phyloP scores from a whole-genome alignment of 1,140 invertebrate species.

The Chironomus tepperi region DNA sequence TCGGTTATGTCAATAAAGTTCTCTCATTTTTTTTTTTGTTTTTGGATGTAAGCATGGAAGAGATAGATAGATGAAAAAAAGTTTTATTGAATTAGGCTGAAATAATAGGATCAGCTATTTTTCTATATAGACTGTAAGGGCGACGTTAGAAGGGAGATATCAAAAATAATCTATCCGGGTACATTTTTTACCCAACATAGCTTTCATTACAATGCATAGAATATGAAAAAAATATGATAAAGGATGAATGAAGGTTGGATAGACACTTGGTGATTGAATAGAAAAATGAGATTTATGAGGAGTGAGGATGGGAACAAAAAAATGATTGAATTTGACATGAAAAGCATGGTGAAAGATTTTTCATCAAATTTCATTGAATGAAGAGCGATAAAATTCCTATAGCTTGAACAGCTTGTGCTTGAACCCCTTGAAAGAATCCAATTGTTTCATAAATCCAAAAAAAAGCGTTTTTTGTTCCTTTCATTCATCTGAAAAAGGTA shows the following conservation, averaged over 20 bases:
- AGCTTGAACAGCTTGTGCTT: too few relatives aligned
- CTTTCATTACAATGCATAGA: neutral
- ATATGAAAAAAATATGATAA: neutral
- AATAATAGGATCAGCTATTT: neutral
- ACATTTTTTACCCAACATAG: neutral
- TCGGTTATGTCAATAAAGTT: neutral
- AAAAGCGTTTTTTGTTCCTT: too few relatives aligned
- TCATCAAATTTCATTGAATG: too few relatives aligned
- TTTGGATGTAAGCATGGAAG: too few relatives aligned
- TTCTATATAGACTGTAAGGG: neutral
- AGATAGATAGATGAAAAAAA: neutral
- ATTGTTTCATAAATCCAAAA: too few relatives aligned
- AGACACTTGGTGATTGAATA: neutral
- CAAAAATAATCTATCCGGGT: neutral
- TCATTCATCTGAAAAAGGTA: too few relatives aligned
- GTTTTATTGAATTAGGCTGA: slow-evolving; percentile 8
- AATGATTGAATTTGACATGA: neutral
- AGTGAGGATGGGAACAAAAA: neutral
- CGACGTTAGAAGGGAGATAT: neutral
- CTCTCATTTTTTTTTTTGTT: neutral
- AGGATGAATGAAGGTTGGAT: neutral
- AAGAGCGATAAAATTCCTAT: too few relatives aligned
- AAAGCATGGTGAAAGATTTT: neutral
- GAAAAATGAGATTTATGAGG: neutral
- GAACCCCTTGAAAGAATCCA: too few relatives aligned